Conservation (phyloP, 2,113 vertebrate genomes). For the Rhinichthys klamathensis region DNA sequence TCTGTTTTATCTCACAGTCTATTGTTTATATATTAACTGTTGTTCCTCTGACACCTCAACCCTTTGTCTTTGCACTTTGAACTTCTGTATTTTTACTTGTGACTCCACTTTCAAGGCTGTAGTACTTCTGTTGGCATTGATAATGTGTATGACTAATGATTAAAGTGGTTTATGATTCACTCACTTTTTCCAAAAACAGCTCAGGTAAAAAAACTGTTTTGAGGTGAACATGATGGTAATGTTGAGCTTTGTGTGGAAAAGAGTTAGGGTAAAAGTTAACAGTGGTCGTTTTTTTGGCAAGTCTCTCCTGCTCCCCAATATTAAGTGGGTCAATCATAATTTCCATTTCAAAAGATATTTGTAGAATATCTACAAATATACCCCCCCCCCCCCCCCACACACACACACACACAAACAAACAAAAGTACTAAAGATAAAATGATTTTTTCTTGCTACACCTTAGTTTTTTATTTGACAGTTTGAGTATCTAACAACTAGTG, state of each 20-base stretch:
- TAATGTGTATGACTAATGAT: conserved; percentile 11
- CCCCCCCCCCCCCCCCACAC: no score
- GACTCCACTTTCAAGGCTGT: conserved; percentile 12
- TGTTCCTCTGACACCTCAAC: conserved; percentile 35
- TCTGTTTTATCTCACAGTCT: conserved; percentile 20
- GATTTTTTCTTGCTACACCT: neutral
- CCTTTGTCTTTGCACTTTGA: conserved; percentile 53
- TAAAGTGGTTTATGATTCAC: neutral
- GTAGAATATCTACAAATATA: neutral
- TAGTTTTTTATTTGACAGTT: neutral
- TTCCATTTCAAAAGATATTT: conserved; percentile 21
- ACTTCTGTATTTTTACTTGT: conserved; percentile 35
- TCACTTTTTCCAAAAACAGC: conserved; percentile 31
- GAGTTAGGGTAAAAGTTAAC: conserved; percentile 21
- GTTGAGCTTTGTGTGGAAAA: conserved; percentile 14
- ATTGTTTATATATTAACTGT: conserved; percentile 39
- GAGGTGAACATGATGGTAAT: neutral
- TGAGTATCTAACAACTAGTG: neutral
- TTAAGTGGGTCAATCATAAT: conserved; percentile 5
- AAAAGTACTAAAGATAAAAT: neutral
- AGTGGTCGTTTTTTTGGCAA: neutral
- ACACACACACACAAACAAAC: no score
- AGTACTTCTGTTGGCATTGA: conserved; percentile 17
- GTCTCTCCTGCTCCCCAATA: neutral
- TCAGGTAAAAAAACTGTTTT: conserved; percentile 22